phyloP scores from a whole-genome alignment of 2,888 invertebrate species.

The Cosmia pyralina region DNA sequence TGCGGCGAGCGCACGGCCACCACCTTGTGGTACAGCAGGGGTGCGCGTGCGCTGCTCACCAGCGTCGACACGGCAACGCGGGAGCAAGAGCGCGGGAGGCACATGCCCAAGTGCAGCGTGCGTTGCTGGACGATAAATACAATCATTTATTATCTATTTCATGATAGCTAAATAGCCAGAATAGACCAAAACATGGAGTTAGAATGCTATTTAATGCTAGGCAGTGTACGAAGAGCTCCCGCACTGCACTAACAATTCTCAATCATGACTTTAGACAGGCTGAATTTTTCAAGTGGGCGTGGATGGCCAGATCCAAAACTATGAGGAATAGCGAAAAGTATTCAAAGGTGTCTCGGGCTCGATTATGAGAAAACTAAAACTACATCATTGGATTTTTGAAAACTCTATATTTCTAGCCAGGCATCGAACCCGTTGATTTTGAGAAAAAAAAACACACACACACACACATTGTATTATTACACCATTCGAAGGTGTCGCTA shows the following conservation, averaged over 20 bases:
- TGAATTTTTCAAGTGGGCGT: no score
- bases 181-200: neutral
- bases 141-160: neutral
- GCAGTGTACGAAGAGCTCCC: neutral
- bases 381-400: no score
- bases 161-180: neutral
- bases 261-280: no score
- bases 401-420: no score
- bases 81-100: constrained; percentile 93
- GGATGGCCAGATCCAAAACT: no score
- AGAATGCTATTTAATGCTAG: neutral
- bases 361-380: no score
- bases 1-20: constrained; percentile 87
- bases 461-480: no score
- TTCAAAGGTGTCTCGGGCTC: no score
- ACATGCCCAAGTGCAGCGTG: constrained; percentile 93
- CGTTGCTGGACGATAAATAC: constrained; percentile 89
- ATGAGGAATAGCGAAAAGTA: no score
- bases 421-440: no score
- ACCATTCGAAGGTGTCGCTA: no score
- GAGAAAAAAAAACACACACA: no score
- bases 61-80: constrained; percentile 91
- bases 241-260: neutral
- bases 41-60: constrained; percentile 88
- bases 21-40: constrained; percentile 73